Conservation (phyloP, 2,888 invertebrate species). For the Polylopha cassiicola region DNA sequence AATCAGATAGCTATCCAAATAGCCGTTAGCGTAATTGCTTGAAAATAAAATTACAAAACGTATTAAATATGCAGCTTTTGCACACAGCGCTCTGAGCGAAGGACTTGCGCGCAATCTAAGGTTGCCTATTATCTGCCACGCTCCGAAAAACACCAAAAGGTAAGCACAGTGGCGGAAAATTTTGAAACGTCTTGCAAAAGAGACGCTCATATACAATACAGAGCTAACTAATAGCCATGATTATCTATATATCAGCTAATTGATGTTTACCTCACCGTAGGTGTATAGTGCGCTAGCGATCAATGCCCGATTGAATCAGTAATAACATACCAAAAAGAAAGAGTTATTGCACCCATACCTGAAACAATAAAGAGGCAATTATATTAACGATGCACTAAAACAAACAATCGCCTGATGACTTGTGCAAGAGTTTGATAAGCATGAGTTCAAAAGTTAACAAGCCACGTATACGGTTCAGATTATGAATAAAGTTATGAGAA, state of each 20-base stretch:
- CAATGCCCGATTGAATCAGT: conserved; percentile 23
- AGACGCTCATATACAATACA: conserved; percentile 71
- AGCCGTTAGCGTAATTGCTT: conserved; percentile 40
- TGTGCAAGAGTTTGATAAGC: conserved; percentile 21
- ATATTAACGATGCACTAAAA: conserved; percentile 11
- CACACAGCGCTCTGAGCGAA: conserved; percentile 61
- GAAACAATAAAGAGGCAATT: conserved; percentile 49
- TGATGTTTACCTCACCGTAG: conserved; percentile 64
- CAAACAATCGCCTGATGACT: conserved; percentile 10
- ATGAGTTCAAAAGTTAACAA: conserved; percentile 52
- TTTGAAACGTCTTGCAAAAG: conserved; percentile 73
- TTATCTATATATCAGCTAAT: conserved; percentile 73
- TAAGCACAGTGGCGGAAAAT: conserved; percentile 70
- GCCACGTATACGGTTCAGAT: conserved; percentile 31
- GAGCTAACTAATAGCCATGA: conserved; percentile 63
- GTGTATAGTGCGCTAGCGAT: conserved; percentile 26
- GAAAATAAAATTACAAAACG: conserved; percentile 54
- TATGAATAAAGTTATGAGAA: conserved; percentile 39
- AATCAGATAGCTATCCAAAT: conserved; percentile 45
- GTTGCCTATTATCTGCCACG: conserved; percentile 75
- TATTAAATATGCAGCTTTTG: conserved; percentile 68
- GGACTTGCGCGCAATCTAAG: conserved; percentile 73
- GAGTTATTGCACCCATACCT: conserved; percentile 51
- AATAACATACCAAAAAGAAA: conserved; percentile 35
- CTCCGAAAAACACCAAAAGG: conserved; percentile 76